Conservation (phyloP, 2,888 invertebrate species). For the Mayetiola destructor region DNA sequence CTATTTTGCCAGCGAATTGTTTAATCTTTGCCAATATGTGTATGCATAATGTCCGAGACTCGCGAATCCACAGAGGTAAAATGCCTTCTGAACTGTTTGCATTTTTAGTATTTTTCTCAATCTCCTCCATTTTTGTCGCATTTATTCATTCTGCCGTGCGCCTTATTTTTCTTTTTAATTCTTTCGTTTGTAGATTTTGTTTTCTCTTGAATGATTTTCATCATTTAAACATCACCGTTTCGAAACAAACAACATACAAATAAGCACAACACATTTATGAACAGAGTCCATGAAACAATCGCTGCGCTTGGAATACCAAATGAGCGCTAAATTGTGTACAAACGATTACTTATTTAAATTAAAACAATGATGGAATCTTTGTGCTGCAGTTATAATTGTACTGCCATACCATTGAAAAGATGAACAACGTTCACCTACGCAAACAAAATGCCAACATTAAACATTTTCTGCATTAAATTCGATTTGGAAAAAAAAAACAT, state of each 20-base stretch:
- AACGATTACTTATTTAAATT: slow-evolving; percentile 11
- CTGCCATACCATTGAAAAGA: neutral
- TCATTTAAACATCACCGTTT: no score
- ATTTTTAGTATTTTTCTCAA: neutral
- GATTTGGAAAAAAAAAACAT: no score
- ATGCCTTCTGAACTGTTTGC: neutral
- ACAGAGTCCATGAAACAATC: neutral
- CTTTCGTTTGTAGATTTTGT: no score
- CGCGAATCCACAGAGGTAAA: no score
- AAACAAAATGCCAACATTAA: neutral
- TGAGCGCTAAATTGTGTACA: neutral
- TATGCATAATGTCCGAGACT: no score
- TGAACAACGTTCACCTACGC: slow-evolving; percentile 5
- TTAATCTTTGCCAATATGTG: no score
- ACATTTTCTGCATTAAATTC: no score
- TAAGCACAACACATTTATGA: no score
- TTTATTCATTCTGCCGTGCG: neutral
- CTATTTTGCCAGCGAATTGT: no score
- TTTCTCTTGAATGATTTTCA: no score
- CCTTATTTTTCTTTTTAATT: no score
- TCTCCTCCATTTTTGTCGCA: neutral
- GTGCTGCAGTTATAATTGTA: slow-evolving; percentile 1
- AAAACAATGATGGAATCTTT: neutral
- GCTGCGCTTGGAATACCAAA: slow-evolving; percentile 3
- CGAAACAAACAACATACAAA: no score